These are phyloP conservation scores for Chionodraco myersi DNA, from an alignment of 2,113 vertebrate genomes.

Conservation along the genomic window DNA sequence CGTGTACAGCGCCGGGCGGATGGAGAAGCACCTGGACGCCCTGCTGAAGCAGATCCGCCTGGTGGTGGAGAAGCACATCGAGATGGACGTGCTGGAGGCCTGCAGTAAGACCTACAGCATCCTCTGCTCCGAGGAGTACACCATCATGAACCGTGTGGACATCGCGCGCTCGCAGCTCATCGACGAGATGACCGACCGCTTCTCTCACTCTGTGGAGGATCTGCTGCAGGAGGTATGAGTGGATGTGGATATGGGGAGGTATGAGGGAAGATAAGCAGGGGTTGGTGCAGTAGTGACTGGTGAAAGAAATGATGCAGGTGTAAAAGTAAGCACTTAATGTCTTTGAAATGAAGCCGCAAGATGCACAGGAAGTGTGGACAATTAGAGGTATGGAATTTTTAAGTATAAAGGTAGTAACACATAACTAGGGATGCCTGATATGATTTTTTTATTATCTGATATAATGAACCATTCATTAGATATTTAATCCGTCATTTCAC, in stretches of 20 bases:
- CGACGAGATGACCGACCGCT: conserved; percentile 96
- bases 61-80: conserved; percentile 98
- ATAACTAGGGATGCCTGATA: too few species aligned
- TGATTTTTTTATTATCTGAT: too few species aligned
- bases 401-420: too few species aligned
- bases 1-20: conserved; percentile 97
- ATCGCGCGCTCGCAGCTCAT: conserved; percentile 98
- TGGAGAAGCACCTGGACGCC: conserved; percentile 99
- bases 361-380: too few species aligned
- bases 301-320: not conserved
- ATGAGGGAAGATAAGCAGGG: not conserved
- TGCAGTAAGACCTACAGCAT: conserved; percentile 99
- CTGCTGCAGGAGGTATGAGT: conserved; percentile 92
- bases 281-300: not conserved
- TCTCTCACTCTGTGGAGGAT: conserved; percentile 96
- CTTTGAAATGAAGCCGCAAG: too few species aligned
- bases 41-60: conserved; percentile 97
- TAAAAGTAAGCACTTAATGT: too few species aligned
- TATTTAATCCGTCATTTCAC: too few species aligned
- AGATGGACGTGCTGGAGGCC: conserved; percentile 95
- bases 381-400: too few species aligned
- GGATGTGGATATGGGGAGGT: too few species aligned
- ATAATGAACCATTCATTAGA: too few species aligned
- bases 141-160: conserved; percentile 99
- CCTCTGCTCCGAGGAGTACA: conserved; percentile 98